Base-by-base conservation (phyloP, 2,797 vertebrate species). In the Pangasius krempfi region DNA sequence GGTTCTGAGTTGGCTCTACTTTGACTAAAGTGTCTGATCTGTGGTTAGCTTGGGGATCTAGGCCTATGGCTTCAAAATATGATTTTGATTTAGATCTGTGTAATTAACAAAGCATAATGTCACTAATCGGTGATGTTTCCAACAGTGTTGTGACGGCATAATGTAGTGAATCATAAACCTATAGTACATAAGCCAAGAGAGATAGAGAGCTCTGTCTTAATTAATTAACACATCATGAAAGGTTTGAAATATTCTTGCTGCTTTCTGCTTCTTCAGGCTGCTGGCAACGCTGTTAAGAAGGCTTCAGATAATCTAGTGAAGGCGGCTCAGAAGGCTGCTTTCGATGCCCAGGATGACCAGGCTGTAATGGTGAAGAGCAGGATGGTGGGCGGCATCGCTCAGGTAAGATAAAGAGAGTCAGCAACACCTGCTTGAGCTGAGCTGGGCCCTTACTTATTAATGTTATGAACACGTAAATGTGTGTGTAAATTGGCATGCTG, bases 321-420 rank as follows among this genome's bases (percentile, higher is more conserved):
- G 92, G 98, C 98, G 0, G 98, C 98, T 0, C 98, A 99, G 95
- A 99, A 99, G 86, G 98, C 98, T 0, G 98, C 98, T 1, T 99
- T 99, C 8, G 99, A 99, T 58, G 97, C 97, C 86, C 97, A 99
- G 72, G 97, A 99, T 0, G 98, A 97, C 92, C 97, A 98, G 22
- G 96, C 97, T 40, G 98, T 99, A 91, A 98, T 98, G 92, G 98
- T 99, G 89, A 98, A 99, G 95, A 98, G 97, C 92, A 98, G 97
- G 95, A 98, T 99, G 98, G 98, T 99, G 0, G 98, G 98, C 56
- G 98, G 98, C 6, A 99, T 99, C n/a, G 98, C 98, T 92, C 98
- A 99, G 98, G 98, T 99, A 92, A 96, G 96, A 89, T 3, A 5
- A 12, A 40, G 30, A 66, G 52, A 18, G 27, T 40, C 33, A 1